Conservation (phyloP, 2,113 vertebrate species). For the Chascanopsetta lugubris region DNA sequence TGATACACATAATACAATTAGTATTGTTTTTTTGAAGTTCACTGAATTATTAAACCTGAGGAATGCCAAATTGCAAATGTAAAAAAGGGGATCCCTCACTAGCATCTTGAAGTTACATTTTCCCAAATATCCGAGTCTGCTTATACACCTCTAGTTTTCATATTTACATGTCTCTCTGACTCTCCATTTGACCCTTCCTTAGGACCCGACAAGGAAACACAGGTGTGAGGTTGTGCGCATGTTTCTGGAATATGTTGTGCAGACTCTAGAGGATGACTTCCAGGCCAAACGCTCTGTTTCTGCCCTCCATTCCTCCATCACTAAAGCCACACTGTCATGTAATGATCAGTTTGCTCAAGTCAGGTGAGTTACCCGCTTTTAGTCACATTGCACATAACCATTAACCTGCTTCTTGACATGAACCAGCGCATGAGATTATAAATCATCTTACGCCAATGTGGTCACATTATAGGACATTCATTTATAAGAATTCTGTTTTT, state of each 20-base stretch:
- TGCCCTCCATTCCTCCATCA: conserved; percentile 82
- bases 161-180: background rate
- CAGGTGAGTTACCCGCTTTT: conserved; percentile 78
- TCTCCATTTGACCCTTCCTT: background rate
- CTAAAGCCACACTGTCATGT: conserved; percentile 87
- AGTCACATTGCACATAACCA: background rate
- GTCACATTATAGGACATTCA: background rate
- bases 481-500: too few relatives aligned
- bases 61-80: too few relatives aligned
- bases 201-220: conserved; percentile 49
- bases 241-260: conserved; percentile 89
- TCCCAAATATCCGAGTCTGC: background rate
- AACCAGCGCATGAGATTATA: background rate
- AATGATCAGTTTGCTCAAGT: conserved; percentile 83
- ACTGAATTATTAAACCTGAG: too few relatives aligned
- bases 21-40: too few relatives aligned
- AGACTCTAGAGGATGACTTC: conserved; percentile 94
- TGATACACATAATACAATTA: too few relatives aligned
- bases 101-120: too few relatives aligned
- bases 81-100: too few relatives aligned
- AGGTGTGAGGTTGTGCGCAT: conserved; percentile 77
- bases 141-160: background rate
- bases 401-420: background rate
- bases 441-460: background rate
- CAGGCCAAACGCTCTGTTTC: conserved; percentile 74